Conservation (phyloP, 2,797 vertebrate genomes). For the Decapterus maruadsi region DNA sequence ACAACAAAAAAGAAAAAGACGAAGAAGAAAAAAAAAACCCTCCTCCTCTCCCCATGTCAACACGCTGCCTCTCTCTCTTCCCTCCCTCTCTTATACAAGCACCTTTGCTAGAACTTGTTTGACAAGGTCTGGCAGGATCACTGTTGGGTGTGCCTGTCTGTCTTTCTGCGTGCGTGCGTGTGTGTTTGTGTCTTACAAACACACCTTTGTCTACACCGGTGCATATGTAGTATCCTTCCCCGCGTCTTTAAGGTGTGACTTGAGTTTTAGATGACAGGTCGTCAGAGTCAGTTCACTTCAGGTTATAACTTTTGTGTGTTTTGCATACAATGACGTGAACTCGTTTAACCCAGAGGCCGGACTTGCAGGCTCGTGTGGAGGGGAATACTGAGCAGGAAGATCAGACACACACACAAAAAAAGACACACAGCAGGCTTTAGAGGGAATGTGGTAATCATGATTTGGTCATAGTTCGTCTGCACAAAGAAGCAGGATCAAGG, state of each 20-base stretch:
- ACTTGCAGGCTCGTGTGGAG: neutral
- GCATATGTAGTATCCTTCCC: constrained; percentile 49
- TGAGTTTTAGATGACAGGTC: constrained; percentile 59
- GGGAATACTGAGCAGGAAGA: neutral
- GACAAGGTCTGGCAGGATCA: constrained; percentile 82
- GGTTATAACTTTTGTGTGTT: constrained; percentile 55
- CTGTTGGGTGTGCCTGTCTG: constrained; percentile 75
- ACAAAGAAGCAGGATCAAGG: constrained; percentile 41
- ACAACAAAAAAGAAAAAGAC: neutral
- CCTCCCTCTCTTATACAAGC: constrained; percentile 51
- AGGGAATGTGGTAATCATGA: constrained; percentile 12
- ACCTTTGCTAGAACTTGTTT: constrained; percentile 85
- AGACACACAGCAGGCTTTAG: neutral
- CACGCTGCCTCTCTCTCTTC: constrained; percentile 19
- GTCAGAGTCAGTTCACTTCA: constrained; percentile 40
- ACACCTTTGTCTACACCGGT: constrained; percentile 72
- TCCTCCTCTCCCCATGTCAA: constrained; percentile 45
- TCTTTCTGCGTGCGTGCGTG: constrained; percentile 47
- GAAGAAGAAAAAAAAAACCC: constrained; percentile 6
- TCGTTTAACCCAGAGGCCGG: constrained; percentile 9
- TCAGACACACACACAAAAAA: neutral
- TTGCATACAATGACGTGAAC: constrained; percentile 48
- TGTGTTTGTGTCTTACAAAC: constrained; percentile 72
- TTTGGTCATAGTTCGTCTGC: constrained; percentile 17
- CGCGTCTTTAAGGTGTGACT: constrained; percentile 62